phyloP scores from a whole-genome alignment of 2,797 vertebrate species.

The Anguilla marmorata region DNA sequence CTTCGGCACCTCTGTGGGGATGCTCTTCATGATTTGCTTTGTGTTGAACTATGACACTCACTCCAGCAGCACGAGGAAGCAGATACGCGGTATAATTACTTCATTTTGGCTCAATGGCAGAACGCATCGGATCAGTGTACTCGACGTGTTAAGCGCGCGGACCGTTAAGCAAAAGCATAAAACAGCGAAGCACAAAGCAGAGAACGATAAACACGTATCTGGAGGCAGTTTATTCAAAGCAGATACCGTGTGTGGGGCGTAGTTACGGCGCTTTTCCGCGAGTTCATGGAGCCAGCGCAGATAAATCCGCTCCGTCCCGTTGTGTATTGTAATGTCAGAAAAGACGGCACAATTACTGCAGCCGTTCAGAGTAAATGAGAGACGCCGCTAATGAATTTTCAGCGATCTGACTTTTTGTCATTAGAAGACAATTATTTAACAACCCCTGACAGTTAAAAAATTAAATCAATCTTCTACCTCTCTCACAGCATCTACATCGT shows the following conservation, averaged over 20 bases:
- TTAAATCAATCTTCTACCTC: neutral
- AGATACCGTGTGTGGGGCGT: neutral
- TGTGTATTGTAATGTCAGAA: neutral
- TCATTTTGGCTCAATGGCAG: neutral
- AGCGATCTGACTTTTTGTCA: conserved; percentile 1
- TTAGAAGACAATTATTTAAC: neutral
- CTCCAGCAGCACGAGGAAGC: conserved; percentile 57
- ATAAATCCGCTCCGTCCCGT: neutral
- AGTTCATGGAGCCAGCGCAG: neutral
- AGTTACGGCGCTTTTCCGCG: neutral
- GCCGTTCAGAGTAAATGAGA: conserved; percentile 1
- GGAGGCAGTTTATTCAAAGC: neutral
- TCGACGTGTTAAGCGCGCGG: neutral
- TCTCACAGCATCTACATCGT: neutral
- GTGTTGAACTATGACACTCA: neutral
- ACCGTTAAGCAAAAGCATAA: neutral
- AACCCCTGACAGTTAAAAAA: conserved; percentile 11
- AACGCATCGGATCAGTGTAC: neutral
- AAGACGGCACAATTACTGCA: neutral
- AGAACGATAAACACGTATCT: neutral
- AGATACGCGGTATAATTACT: conserved; percentile 58
- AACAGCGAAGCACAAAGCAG: neutral
- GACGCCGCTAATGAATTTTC: neutral
- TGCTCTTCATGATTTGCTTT: neutral
- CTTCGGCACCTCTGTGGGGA: neutral